These are phyloP conservation scores for Holocentrus rufus DNA, from an alignment of 2,797 vertebrate species.

Conservation along the genomic window DNA sequence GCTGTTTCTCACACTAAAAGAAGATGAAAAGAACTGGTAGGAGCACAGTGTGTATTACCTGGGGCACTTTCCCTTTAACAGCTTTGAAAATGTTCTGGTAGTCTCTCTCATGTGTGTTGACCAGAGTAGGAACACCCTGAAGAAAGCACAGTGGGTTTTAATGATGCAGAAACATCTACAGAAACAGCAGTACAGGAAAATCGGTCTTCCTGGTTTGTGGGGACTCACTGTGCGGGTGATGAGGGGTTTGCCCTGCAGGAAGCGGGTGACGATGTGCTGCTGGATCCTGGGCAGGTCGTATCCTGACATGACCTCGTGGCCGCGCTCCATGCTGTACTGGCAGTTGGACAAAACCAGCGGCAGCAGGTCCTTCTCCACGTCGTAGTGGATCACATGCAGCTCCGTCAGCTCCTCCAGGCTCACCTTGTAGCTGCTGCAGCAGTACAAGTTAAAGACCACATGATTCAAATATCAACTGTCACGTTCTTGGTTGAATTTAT, in stretches of 20 bases:
- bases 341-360: constrained; percentile 89
- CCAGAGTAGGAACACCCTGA: constrained; percentile 89
- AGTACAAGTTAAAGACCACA: neutral
- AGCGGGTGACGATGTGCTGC: constrained; percentile 84
- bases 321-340: constrained; percentile 88
- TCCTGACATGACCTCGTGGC: constrained; percentile 81
- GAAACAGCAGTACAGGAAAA: neutral
- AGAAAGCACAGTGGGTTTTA: constrained; percentile 20
- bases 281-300: constrained; percentile 88
- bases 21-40: too few species aligned
- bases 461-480: neutral
- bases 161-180: neutral
- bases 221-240: constrained; percentile 81
- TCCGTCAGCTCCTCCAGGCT: constrained; percentile 82
- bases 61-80: constrained; percentile 81
- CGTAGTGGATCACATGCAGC: constrained; percentile 88
- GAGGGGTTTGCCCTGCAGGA: constrained; percentile 88
- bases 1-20: too few species aligned
- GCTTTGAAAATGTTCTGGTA: constrained; percentile 84
- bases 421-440: constrained; percentile 79
- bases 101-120: constrained; percentile 85
- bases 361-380: constrained; percentile 85
- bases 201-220: neutral
- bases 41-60: constrained; percentile 74
- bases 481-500: too few species aligned